Conservation (phyloP, 2,113 vertebrate species). For the Connochaetes taurinus region DNA sequence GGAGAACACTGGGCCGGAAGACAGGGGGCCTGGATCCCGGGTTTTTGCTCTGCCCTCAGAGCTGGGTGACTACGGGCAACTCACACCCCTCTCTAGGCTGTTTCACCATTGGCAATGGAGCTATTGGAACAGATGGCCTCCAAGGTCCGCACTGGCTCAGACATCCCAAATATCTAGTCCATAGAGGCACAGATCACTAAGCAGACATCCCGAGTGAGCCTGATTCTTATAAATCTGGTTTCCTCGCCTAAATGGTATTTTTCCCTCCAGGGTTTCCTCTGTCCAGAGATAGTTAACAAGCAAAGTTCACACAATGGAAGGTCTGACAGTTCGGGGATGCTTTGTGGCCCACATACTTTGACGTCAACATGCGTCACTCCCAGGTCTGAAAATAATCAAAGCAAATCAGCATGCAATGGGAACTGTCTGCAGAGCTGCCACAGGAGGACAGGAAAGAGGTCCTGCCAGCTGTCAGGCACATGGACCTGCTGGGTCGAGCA, state of each 20-base stretch:
- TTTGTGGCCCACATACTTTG: slow-evolving; percentile 6
- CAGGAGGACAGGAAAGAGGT: neutral
- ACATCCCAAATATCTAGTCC: neutral
- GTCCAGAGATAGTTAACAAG: neutral
- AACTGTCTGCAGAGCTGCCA: neutral
- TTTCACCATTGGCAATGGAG: neutral
- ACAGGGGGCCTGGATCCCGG: neutral
- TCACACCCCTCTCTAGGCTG: neutral
- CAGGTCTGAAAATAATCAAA: slow-evolving; percentile 63
- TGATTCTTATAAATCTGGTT: neutral
- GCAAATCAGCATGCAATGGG: slow-evolving; percentile 30
- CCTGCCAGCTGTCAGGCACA: slow-evolving; percentile 41
- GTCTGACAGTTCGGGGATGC: neutral
- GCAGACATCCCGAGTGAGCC: neutral
- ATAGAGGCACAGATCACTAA: neutral
- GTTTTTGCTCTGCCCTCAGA: neutral
- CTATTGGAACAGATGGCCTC: neutral
- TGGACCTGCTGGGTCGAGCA: neutral
- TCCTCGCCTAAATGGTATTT: neutral
- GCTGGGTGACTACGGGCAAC: neutral
- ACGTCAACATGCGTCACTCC: slow-evolving; percentile 9
- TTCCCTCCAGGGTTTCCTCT: neutral
- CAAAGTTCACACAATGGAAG: neutral
- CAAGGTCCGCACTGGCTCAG: neutral
- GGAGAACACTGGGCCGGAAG: neutral